Evolutionary conservation across 1,140 invertebrate species (phyloP), one percentile per base, ranked within the genome.

Genomic region (Drosophila ananassae): DNA sequence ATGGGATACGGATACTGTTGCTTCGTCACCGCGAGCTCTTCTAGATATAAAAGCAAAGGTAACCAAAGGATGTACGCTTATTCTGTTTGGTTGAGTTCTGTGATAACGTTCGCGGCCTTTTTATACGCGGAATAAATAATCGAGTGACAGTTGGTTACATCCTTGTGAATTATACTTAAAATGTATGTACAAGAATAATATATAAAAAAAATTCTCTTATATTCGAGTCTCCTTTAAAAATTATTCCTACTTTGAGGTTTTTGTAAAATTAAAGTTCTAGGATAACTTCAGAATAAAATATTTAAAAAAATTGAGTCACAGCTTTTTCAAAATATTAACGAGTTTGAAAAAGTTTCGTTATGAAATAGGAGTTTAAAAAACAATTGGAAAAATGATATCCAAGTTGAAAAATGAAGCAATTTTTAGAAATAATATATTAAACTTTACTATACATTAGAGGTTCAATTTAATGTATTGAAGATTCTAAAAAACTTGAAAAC

Each of bases 1-100:
- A 63, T 63, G 63, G 41, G 47, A 17, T 44, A 44, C 41, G 41
- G 25, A 67, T 39, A 63, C 34, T 51, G 63, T 51, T 44, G 46
- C 46, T 47, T 66, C 13, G 48, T 34, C 63, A 63, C 17, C 25
- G 22, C 13, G 47, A 22, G 60, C 21, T 63, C 56, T 58, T 63
- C 41, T 51, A 41, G 21, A 25, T 67, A 67, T 62, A 62, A 41
- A 52, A 30, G 52, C 46, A 51, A 30, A 63, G 21, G 25, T 47
- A 30, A 8, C 34, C n/a, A n/a, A 52, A 51, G 47, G 34, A 67
- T 63, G 61, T 25, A 5, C 32, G 47, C 28, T 66, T 13, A 63
- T 67, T 67, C 28, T 25, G 21, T 52, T 63, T 21, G 5, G 59
- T 67, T 34, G 9, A 25, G 10, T 44, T 50, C 28, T 22, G 58